These are phyloP conservation scores for Cosmorhoe ocellata DNA, from an alignment of 2,888 invertebrate species.

Conservation along the genomic window DNA sequence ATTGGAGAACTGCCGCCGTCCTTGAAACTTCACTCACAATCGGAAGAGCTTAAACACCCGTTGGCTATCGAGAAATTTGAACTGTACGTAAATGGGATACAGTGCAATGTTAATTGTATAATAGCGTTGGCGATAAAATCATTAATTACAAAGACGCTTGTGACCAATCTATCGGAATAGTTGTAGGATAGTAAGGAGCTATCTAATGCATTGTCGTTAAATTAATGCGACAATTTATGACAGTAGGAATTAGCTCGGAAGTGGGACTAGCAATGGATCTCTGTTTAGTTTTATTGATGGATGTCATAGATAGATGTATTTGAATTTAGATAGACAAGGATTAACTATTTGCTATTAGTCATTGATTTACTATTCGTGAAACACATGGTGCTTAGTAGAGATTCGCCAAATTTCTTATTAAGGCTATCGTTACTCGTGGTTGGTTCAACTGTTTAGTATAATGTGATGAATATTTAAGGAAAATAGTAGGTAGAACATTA, in stretches of 20 bases:
- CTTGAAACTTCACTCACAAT: slow-evolving; percentile 20
- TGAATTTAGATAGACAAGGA: slow-evolving; percentile 42
- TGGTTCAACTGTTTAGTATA: no score
- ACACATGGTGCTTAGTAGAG: background rate
- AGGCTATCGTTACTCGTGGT: no score
- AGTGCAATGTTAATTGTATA: slow-evolving; percentile 2
- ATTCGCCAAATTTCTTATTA: no score
- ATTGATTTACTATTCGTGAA: slow-evolving; percentile 12
- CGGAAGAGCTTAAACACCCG: slow-evolving; percentile 14
- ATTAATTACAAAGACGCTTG: slow-evolving; percentile 34
- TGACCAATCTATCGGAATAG: slow-evolving; percentile 40
- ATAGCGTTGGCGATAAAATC: slow-evolving; percentile 28
- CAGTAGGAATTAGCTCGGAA: slow-evolving; percentile 68
- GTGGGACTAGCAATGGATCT: slow-evolving; percentile 52
- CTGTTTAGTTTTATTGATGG: slow-evolving; percentile 42
- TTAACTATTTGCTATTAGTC: slow-evolving; percentile 16
- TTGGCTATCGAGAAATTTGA: background rate
- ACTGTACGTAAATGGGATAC: background rate
- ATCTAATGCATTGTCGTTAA: slow-evolving; percentile 79
- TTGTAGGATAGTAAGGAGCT: slow-evolving; percentile 61
- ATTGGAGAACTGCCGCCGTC: slow-evolving; percentile 22
- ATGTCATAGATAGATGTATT: slow-evolving; percentile 55
- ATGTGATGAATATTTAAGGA: background rate
- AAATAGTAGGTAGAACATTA: background rate
- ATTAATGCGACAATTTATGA: slow-evolving; percentile 81